Conservation (phyloP, 2,888 invertebrate genomes). For the Syritta pipiens region DNA sequence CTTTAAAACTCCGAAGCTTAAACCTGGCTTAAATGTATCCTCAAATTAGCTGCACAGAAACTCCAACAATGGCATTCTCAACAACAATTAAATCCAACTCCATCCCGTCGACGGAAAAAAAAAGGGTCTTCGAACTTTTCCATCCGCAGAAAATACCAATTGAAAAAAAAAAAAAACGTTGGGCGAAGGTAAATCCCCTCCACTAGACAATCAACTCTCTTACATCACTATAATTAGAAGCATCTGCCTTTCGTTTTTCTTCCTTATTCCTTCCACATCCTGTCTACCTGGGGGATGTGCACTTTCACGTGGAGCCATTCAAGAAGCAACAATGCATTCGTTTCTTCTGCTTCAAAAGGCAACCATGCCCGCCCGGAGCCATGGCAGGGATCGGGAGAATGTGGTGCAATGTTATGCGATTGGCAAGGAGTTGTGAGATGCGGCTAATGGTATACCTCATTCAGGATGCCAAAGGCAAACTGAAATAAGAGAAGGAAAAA, state of each 20-base stretch:
- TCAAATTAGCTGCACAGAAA: too few relatives aligned
- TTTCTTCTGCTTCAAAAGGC: neutral
- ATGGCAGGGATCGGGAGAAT: too few relatives aligned
- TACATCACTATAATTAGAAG: constrained; percentile 40
- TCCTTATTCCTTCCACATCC: constrained; percentile 9
- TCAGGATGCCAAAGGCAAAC: constrained; percentile 19
- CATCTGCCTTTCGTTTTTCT: constrained; percentile 24
- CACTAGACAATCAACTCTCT: constrained; percentile 27
- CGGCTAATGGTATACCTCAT: constrained; percentile 37
- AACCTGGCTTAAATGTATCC: too few relatives aligned
- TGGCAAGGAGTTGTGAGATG: constrained; percentile 32
- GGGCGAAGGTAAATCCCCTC: too few relatives aligned
- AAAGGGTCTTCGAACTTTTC: too few relatives aligned
- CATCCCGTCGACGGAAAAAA: too few relatives aligned
- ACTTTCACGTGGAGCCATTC: constrained; percentile 31
- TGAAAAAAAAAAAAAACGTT: too few relatives aligned
- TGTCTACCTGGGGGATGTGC: constrained; percentile 39
- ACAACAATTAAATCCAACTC: too few relatives aligned
- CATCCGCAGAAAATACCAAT: too few relatives aligned
- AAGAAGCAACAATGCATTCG: constrained; percentile 35
- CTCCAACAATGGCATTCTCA: too few relatives aligned
- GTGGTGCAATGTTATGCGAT: constrained; percentile 27
- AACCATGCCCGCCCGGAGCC: neutral
- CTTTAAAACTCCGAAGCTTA: too few relatives aligned
- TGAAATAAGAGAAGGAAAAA: constrained; percentile 20